Evolutionary conservation across 1,140 invertebrate genomes (phyloP).

Genomic region (Zelostemma sp.): DNA sequence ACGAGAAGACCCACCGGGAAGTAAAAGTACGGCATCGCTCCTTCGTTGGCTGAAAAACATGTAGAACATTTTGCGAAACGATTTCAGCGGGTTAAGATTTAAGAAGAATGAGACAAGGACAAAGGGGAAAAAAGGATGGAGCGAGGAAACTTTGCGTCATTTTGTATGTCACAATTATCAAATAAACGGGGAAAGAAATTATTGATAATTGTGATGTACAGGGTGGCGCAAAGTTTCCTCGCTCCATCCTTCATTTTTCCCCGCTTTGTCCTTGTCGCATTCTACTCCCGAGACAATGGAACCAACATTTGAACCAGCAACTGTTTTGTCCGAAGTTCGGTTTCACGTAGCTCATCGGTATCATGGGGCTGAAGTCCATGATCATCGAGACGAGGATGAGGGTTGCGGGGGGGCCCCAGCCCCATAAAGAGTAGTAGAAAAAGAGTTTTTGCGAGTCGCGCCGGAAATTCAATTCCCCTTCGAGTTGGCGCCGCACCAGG

Average conservation of each 20-base stretch:
- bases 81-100: too few species aligned
- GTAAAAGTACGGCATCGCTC: conserved; percentile 76
- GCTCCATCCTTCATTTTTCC: too few species aligned
- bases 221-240: too few species aligned
- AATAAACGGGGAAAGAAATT: too few species aligned
- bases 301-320: conserved; percentile 73
- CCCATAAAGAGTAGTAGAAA: conserved; percentile 74
- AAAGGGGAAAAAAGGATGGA: too few species aligned
- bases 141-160: too few species aligned
- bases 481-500: conserved; percentile 56
- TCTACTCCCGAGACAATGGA: too few species aligned
- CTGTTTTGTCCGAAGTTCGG: conserved; percentile 65
- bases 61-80: too few species aligned
- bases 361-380: conserved; percentile 65
- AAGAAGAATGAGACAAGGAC: too few species aligned
- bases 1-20: conserved; percentile 73
- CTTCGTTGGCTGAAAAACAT: conserved; percentile 70
- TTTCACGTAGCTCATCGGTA: conserved; percentile 67
- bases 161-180: too few species aligned
- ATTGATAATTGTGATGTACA: too few species aligned
- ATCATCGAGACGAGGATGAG: conserved; percentile 66
- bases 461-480: conserved; percentile 27
- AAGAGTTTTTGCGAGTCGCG: conserved; percentile 66
- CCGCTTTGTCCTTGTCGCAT: too few species aligned
- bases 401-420: conserved; percentile 69